Evolutionary conservation across 2,797 vertebrate species (phyloP).

Genomic region (Sebastes cheni): DNA sequence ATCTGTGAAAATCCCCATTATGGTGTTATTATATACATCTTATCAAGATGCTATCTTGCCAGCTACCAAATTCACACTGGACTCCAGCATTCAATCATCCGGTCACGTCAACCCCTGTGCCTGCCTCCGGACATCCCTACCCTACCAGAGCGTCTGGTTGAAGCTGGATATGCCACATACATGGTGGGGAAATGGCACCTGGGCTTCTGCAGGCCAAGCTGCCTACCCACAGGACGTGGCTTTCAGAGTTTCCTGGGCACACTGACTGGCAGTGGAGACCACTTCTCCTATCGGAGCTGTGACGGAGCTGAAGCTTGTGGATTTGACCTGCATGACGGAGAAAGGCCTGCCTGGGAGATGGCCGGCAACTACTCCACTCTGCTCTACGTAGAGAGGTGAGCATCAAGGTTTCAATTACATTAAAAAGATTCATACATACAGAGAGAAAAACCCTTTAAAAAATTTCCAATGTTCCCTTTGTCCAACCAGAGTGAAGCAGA

Average conservation of each 20-base stretch:
- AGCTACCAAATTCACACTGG: slow-evolving; percentile 98
- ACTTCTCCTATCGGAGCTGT: slow-evolving; percentile 94
- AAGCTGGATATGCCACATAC: slow-evolving; percentile 91
- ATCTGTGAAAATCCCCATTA: slow-evolving; percentile 5
- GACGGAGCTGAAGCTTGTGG: slow-evolving; percentile 92
- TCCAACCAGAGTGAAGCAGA: slow-evolving; percentile 84
- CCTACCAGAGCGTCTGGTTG: slow-evolving; percentile 89
- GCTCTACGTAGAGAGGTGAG: slow-evolving; percentile 83
- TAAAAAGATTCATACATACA: not conserved
- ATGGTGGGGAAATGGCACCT: slow-evolving; percentile 99
- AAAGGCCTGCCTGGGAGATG: slow-evolving; percentile 91
- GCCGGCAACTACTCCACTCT: slow-evolving; percentile 91
- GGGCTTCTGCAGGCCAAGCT: slow-evolving; percentile 91
- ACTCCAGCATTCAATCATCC: slow-evolving; percentile 95
- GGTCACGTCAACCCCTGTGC: slow-evolving; percentile 92
- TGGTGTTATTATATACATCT: not conserved
- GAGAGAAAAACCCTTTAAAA: not conserved
- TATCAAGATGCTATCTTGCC: not conserved
- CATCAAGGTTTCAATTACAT: not conserved
- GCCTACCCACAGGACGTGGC: slow-evolving; percentile 91
- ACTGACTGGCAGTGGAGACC: slow-evolving; percentile 92
- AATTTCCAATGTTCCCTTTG: not conserved
- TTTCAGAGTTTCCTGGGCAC: slow-evolving; percentile 95
- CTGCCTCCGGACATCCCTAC: slow-evolving; percentile 89
- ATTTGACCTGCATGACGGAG: slow-evolving; percentile 92